Percentiles rank a stretch among this genome's conserved stretches.
phyloP scores from a whole-genome alignment of 2,797 vertebrate species.

The Tapirus indicus region DNA sequence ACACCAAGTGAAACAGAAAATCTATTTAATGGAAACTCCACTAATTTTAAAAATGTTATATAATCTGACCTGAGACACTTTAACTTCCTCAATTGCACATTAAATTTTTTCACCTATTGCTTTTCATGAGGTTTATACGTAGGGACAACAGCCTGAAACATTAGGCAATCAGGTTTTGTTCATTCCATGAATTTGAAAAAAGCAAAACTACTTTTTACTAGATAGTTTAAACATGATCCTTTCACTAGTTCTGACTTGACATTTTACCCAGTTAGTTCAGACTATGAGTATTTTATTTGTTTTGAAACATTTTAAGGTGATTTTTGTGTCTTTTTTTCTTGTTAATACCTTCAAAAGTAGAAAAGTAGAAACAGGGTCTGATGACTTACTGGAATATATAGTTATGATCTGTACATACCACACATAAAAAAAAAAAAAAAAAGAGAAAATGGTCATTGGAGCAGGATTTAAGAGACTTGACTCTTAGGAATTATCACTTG shows the following conservation, averaged over 20 bases:
- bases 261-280: not conserved
- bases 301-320: not conserved
- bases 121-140: not conserved
- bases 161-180: not conserved
- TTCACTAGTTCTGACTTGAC: not conserved
- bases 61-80: not conserved
- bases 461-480: not conserved
- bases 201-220: not conserved
- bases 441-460: not conserved
- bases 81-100: not conserved
- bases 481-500: not conserved
- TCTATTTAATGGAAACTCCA: no score
- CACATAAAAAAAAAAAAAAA: not conserved
- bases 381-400: not conserved
- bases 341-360: not conserved
- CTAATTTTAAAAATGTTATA: not conserved
- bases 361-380: not conserved
- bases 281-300: not conserved
- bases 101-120: not conserved
- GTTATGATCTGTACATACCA: not conserved
- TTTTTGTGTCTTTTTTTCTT: not conserved
- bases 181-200: not conserved
- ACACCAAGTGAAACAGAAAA: no score
- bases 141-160: not conserved
- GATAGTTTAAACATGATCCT: not conserved